Evolutionary conservation across 2,888 invertebrate species (phyloP).

Genomic region (Odontocerum albicorne): DNA sequence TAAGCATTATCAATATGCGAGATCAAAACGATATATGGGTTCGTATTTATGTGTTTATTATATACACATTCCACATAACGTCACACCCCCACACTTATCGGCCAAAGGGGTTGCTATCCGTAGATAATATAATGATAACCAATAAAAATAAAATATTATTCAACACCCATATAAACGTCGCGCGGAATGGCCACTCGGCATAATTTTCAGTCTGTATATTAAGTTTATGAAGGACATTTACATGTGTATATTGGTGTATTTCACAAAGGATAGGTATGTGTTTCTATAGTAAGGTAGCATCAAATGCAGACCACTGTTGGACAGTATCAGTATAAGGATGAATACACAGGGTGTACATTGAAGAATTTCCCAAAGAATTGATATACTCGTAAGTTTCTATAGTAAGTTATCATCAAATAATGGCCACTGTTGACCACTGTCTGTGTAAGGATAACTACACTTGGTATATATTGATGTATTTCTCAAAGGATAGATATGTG

Average conservation of each 20-base stretch:
- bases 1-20: background rate
- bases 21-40: background rate
- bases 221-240: slow-evolving; percentile 30
- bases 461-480: too few relatives aligned
- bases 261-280: too few relatives aligned
- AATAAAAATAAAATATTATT: slow-evolving; percentile 52
- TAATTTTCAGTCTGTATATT: slow-evolving; percentile 45
- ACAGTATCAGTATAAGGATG: too few relatives aligned
- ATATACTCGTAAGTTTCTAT: too few relatives aligned
- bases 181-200: slow-evolving; percentile 50
- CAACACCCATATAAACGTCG: slow-evolving; percentile 52
- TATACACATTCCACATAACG: background rate
- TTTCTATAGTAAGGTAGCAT: too few relatives aligned
- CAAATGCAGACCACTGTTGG: too few relatives aligned
- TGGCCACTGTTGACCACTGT: too few relatives aligned
- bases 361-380: too few relatives aligned
- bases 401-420: too few relatives aligned
- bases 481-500: too few relatives aligned
- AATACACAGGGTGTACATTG: too few relatives aligned
- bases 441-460: too few relatives aligned
- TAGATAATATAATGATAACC: slow-evolving; percentile 16
- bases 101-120: slow-evolving; percentile 9
- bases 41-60: background rate
- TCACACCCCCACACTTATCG: background rate
- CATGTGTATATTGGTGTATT: slow-evolving; percentile 34